Base-by-base conservation (phyloP, 2,797 vertebrate genomes). In the Delichon dasypus region DNA sequence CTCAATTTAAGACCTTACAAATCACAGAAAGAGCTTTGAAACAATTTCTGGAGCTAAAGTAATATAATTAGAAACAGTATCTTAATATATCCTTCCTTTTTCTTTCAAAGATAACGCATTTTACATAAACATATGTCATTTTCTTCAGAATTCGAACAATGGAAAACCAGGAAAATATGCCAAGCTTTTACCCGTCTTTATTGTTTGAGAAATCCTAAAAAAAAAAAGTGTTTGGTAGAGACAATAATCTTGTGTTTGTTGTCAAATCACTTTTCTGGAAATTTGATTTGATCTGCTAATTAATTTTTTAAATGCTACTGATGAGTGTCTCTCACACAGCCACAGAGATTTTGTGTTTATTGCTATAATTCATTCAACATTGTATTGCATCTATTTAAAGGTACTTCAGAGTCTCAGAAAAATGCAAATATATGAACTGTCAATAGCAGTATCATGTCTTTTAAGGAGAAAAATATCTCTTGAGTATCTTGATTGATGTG, bases 361-460 rank as follows among this genome's bases (percentile, higher is more conserved):
- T 83, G 25, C 1, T 9, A 1, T 47, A 29, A 29, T 60, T 79
- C 27, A 32, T 72, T 60, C 23, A 67, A 10, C 0, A 4, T 13
- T 29, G 10, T 32, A 19, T 48, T 61, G 9, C 0, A 0, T 55
- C 16, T 16, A 26, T 42, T 55, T 55, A 65, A 14, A 76, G 19
- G 13, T 10, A 66, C 16, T 57, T 57, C 14, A 66, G 23, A 25
- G 27, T 23, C 21, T 25, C 47, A 57, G 29, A 40, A 76, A 68
- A 34, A 44, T 19, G 13, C 15, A 42, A 70, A 54, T 26, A 61
- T 57, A 2, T 5, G 19, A 68, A 30, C 9, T 67, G 18, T 3
- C 55, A 51, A 38, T 32, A 32, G 29, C 13, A 58, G 2, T 16
- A 47, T 22, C 1, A 0, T 58, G 13, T 5, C 9, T 60, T 86